Percentiles rank a stretch among this genome's conserved stretches.
Evolutionary conservation across 2,113 vertebrate species (phyloP).

Genomic region (Tachycineta bicolor): DNA sequence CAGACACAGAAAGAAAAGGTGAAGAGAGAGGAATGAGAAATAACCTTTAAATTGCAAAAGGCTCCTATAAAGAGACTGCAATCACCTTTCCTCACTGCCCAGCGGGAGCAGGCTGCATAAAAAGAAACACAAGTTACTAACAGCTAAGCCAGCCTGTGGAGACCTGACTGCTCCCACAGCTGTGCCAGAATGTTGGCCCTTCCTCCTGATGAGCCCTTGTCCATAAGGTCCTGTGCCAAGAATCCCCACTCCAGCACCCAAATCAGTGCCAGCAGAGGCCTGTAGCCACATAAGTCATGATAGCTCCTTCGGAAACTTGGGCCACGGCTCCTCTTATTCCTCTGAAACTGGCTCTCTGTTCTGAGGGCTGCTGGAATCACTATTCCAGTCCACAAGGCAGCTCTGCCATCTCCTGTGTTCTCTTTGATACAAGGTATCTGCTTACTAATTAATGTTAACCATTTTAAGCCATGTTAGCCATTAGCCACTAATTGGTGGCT

Average conservation of each 20-base stretch:
- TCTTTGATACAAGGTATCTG: neutral
- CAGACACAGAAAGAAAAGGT: neutral
- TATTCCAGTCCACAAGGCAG: neutral
- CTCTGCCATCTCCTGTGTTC: neutral
- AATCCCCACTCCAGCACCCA: neutral
- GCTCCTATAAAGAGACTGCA: neutral
- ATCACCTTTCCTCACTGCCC: neutral
- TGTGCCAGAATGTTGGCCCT: rapidly evolving
- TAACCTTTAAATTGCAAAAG: neutral
- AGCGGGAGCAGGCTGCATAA: neutral
- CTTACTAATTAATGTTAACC: neutral
- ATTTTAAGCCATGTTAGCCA: neutral
- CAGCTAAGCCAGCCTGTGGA: neutral
- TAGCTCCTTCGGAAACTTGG: neutral
- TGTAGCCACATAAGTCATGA: rapidly evolving
- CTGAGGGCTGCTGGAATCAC: neutral
- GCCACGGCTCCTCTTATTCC: neutral
- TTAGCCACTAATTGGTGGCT: neutral
- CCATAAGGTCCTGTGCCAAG: neutral
- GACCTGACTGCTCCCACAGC: neutral
- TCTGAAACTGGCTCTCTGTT: neutral
- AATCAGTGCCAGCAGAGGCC: neutral
- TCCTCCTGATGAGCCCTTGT: neutral
- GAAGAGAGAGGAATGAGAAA: neutral
- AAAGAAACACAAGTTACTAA: neutral